Percentiles rank a stretch among this genome's conserved stretches.
Evolutionary conservation across 1,140 invertebrate species (phyloP).

Genomic region (Lysiphlebus fabarum): DNA sequence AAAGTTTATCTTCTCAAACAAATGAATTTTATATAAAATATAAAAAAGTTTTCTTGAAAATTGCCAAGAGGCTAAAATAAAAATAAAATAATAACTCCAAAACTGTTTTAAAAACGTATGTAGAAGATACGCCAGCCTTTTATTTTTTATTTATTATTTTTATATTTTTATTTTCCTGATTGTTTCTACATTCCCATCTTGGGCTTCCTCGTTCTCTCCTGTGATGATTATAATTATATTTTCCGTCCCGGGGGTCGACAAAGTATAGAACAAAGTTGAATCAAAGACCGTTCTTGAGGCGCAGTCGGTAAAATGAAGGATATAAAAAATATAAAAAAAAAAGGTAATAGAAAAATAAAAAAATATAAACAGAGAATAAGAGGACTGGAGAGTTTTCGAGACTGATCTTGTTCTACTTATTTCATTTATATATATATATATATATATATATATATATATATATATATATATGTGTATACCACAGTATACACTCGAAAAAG

Average conservation of each 20-base stretch:
- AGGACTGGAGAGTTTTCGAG: slow-evolving; percentile 16
- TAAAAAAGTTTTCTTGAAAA: too few relatives aligned
- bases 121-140: neutral
- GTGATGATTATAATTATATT: slow-evolving; percentile 32
- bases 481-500: slow-evolving; percentile 17
- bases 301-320: neutral
- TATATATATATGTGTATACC: slow-evolving; percentile 25
- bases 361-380: slow-evolving; percentile 6
- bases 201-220: neutral
- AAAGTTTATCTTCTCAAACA: too few relatives aligned
- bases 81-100: too few relatives aligned
- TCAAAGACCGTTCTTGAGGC: slow-evolving; percentile 24
- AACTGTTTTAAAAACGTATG: neutral
- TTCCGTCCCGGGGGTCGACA: slow-evolving; percentile 22
- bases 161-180: slow-evolving; percentile 2
- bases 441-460: too few relatives aligned
- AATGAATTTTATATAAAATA: too few relatives aligned
- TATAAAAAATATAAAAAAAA: slow-evolving; percentile 4
- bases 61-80: too few relatives aligned
- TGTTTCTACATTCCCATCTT: neutral
- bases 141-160: neutral
- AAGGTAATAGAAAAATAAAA: slow-evolving; percentile 16
- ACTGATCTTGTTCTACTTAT: neutral
- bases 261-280: slow-evolving; percentile 32
- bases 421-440: too few relatives aligned